Evolutionary conservation across 2,888 invertebrate species (phyloP), one percentile per base, ranked within the genome.

Genomic region (Tiphia femorata): DNA sequence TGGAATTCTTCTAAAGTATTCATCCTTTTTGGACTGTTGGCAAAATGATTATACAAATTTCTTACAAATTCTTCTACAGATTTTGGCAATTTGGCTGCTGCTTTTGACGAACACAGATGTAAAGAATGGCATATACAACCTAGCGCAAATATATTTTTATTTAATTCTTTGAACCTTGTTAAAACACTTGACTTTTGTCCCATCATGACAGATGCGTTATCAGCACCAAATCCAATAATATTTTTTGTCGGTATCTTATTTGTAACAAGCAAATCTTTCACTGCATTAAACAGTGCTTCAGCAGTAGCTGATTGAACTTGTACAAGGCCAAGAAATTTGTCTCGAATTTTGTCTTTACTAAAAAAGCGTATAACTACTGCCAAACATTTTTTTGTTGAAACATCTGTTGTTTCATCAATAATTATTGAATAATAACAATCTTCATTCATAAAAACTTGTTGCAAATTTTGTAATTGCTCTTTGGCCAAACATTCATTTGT

Each of bases 121-220:
- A 41, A 41, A 25, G 41, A 41, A 3, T 41, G 25, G 19, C 41
- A 41, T 41, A 41, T 14, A 8, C 41, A 41, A 12, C 25, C 16
- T 12, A 14, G 2, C 17, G 23, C 16, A 41, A 14, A 23, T 41
- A 41, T 41, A 6, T 41, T n/a, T 20, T n/a, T n/a, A 40, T 14
- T 41, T 41, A 25, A 41, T 41, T 41, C 23, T 20, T 41, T 8
- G 25, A 41, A 23, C 25, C 23, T 41, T 41, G 25, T 41, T 5
- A 2, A 8, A 6, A 41, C 23, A 23, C 23, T 41, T 23, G 41
- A 41, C 19, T 41, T 41, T 4, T 41, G 23, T 21, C 41, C 14
- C 25, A 41, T 23, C 41, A 41, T 41, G 14, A 41, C 41, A 41
- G n/a, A n/a, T 20, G 25, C 41, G 10, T 41, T n/a, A 41, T 41